Percentiles rank a stretch among this genome's conserved stretches.
Conservation (phyloP, 1,140 invertebrate species). For the Drosophila quadrilineata region DNA sequence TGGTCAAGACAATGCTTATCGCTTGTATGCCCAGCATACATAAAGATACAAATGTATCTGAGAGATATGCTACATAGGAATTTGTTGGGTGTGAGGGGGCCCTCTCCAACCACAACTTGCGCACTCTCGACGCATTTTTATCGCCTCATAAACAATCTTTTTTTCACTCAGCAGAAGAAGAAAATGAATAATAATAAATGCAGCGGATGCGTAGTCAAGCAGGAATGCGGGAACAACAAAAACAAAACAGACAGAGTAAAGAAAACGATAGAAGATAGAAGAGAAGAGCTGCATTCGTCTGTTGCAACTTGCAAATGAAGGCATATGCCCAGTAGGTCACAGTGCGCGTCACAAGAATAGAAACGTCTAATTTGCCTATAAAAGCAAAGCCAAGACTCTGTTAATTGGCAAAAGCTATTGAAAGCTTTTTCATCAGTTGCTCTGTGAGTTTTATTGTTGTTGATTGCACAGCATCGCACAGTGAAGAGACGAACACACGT, state of each 20-base stretch:
- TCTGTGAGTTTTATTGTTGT: background rate
- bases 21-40: conserved; percentile 6
- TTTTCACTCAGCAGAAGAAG: conserved; percentile 18
- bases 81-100: too few species aligned
- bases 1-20: conserved; percentile 30
- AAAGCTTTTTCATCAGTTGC: background rate
- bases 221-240: conserved; percentile 16
- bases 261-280: too few species aligned
- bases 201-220: conserved; percentile 33
- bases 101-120: conserved; percentile 11
- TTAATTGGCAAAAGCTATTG: conserved; percentile 4
- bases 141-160: conserved; percentile 43
- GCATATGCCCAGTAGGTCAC: conserved; percentile 21
- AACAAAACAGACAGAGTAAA: background rate
- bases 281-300: too few species aligned
- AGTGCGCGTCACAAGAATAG: conserved; percentile 4
- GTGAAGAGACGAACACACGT: background rate
- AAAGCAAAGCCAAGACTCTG: background rate
- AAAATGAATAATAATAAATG: conserved; percentile 19
- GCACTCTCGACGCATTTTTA: conserved; percentile 20
- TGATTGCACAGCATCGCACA: conserved; percentile 5
- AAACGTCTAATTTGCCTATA: background rate
- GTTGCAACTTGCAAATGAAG: conserved; percentile 32
- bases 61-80: conserved; percentile 23
- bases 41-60: background rate